Conservation (phyloP, 2,113 vertebrate genomes). For the Fulica atra region DNA sequence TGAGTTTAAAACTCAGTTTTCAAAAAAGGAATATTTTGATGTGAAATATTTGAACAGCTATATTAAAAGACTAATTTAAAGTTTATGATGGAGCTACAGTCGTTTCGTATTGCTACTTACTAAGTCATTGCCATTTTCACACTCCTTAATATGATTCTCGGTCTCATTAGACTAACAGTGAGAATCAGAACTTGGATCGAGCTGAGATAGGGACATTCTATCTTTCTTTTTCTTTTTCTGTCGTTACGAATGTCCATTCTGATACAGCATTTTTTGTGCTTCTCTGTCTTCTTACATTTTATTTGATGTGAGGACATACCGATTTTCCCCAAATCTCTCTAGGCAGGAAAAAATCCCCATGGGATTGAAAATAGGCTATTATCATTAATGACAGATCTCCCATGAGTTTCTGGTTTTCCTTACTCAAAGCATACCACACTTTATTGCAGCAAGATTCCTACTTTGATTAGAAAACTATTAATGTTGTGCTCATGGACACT, state of each 20-base stretch:
- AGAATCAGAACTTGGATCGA: background rate
- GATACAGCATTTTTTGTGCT: background rate
- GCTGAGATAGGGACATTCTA: background rate
- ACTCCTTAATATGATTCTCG: background rate
- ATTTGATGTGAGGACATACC: background rate
- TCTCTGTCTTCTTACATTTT: background rate
- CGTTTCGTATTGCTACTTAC: background rate
- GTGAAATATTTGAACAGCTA: background rate
- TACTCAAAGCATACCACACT: background rate
- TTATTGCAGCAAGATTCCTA: slow-evolving; percentile 1
- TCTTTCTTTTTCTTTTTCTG: background rate
- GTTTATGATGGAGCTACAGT: background rate
- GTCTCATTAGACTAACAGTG: background rate
- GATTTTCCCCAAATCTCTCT: background rate
- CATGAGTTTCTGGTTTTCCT: background rate
- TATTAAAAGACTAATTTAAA: background rate
- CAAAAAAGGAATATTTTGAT: background rate
- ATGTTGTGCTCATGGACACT: background rate
- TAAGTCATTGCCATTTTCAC: background rate
- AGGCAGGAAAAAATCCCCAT: background rate
- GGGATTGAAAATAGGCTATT: background rate
- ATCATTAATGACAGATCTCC: background rate
- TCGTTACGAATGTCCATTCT: background rate
- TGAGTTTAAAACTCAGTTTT: background rate
- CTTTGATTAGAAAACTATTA: slow-evolving; percentile 2